Percentiles rank a stretch among this genome's conserved stretches.
These are phyloP conservation scores for Scotopteryx bipunctaria DNA, from an alignment of 2,888 invertebrate genomes.

Conservation along the genomic window DNA sequence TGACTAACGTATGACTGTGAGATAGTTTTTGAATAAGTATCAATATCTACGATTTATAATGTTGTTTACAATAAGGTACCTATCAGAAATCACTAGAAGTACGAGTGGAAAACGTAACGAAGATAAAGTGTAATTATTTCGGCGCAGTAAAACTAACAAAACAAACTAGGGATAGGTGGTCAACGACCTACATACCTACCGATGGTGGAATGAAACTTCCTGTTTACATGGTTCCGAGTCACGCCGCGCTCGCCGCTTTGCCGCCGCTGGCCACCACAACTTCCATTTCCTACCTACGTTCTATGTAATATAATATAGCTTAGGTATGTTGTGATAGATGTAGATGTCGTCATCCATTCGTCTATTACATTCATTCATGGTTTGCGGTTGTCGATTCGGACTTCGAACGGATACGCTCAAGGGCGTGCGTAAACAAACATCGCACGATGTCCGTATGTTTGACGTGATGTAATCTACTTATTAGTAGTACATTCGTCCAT, in stretches of 20 bases:
- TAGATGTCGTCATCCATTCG: conserved; percentile 36
- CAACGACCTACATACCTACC: conserved; percentile 48
- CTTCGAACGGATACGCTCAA: conserved; percentile 64
- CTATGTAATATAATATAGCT: not conserved
- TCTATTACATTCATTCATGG: conserved; percentile 50
- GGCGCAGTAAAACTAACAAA: conserved; percentile 29
- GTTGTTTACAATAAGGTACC: not conserved
- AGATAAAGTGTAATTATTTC: conserved; percentile 33
- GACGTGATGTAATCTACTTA: no score
- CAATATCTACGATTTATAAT: not conserved
- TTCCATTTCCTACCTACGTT: conserved; percentile 19
- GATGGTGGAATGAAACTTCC: conserved; percentile 41
- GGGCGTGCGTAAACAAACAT: conserved; percentile 50
- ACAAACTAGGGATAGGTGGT: conserved; percentile 35
- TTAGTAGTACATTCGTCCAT: no score
- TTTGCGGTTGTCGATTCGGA: conserved; percentile 30
- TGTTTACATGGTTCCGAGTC: conserved; percentile 49
- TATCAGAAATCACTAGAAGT: conserved; percentile 25
- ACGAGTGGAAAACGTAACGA: conserved; percentile 21
- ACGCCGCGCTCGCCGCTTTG: no score
- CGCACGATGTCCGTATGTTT: conserved; percentile 40
- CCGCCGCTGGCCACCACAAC: conserved; percentile 35
- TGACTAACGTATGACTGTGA: no score
- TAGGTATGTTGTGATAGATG: conserved; percentile 16
- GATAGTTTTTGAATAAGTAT: no score